Evolutionary conservation across 2,888 invertebrate species (phyloP).

Genomic region (Phengaris arion): DNA sequence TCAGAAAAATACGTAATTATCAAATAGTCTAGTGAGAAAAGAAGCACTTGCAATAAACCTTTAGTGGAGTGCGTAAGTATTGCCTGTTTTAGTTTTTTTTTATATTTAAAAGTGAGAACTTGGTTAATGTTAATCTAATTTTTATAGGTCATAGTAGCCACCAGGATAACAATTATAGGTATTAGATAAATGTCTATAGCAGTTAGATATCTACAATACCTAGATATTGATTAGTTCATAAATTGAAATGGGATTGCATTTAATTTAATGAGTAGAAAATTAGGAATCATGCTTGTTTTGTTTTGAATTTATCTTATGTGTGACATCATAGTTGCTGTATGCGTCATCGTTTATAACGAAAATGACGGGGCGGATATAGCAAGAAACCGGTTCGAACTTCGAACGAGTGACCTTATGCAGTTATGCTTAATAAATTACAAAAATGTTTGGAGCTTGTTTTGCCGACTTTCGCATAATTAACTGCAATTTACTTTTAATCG

Average conservation of each 20-base stretch:
- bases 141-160: no score
- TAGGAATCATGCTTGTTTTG: background rate
- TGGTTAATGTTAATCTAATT: no score
- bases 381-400: constrained; percentile 8
- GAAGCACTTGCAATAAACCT: no score
- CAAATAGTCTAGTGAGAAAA: background rate
- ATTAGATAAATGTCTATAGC: background rate
- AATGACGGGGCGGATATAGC: constrained; percentile 4
- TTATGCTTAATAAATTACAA: no score
- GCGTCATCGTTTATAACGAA: background rate
- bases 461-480: background rate
- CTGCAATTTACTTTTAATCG: background rate
- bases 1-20: background rate
- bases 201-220: no score
- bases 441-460: background rate
- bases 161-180: no score
- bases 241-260: no score
- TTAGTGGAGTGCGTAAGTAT: no score
- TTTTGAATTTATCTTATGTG: background rate
- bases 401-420: background rate
- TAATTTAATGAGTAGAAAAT: background rate
- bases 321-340: constrained; percentile 9
- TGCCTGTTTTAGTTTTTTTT: no score
- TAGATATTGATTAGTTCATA: no score
- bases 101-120: no score